phyloP scores from a whole-genome alignment of 2,888 invertebrate genomes.

The Trachelus iudaicus region DNA sequence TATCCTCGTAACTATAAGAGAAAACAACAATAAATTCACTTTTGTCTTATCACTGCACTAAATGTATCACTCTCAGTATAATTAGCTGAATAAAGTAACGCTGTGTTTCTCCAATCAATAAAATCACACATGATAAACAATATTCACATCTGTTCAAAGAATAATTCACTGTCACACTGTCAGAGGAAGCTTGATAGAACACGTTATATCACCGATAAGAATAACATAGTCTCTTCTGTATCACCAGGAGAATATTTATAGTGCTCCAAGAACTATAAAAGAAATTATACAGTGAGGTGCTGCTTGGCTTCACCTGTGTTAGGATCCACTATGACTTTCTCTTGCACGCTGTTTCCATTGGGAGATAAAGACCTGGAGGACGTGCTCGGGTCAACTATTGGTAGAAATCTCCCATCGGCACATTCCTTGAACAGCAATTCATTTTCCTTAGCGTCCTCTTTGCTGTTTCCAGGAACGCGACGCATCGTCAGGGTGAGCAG shows the following conservation, averaged over 20 bases:
- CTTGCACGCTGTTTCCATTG: slow-evolving; percentile 32
- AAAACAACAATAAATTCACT: neutral
- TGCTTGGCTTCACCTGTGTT: slow-evolving; percentile 58
- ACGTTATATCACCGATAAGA: neutral
- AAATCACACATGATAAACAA: neutral
- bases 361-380: slow-evolving; percentile 19
- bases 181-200: neutral
- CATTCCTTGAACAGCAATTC: slow-evolving; percentile 53
- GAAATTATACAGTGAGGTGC: slow-evolving; percentile 10
- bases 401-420: slow-evolving; percentile 50
- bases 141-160: neutral
- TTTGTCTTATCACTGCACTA: neutral
- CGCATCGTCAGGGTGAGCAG: slow-evolving; percentile 48
- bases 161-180: neutral
- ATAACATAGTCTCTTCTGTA: neutral
- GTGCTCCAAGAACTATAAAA: neutral
- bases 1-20: neutral
- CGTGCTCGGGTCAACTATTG: slow-evolving; percentile 35
- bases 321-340: slow-evolving; percentile 56
- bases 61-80: neutral
- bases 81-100: neutral
- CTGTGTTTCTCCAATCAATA: neutral
- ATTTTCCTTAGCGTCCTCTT: slow-evolving; percentile 36
- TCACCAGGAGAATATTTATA: neutral
- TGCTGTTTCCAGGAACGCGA: slow-evolving; percentile 31